Conservation (phyloP, 2,888 invertebrate species). For the Eupelmus urozonus region DNA sequence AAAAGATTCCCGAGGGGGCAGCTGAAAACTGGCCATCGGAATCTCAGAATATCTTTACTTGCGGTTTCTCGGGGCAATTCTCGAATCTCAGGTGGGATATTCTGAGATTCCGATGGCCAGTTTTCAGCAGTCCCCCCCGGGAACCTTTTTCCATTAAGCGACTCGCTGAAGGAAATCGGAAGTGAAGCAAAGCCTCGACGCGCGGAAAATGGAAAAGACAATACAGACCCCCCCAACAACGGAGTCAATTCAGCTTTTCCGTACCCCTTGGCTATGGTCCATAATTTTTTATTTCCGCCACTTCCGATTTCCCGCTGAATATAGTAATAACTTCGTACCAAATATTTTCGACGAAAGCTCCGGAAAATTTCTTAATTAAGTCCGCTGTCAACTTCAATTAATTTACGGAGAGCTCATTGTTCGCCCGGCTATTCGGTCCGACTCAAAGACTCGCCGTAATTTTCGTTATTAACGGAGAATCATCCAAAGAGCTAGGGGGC, state of each 20-base stretch:
- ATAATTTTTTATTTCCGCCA: constrained; percentile 16
- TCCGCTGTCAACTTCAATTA: background rate
- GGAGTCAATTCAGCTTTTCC: constrained; percentile 7
- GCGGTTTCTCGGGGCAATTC: background rate
- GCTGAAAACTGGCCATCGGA: constrained; percentile 29
- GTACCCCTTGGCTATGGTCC: background rate
- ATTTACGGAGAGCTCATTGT: background rate
- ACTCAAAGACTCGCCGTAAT: too few species aligned
- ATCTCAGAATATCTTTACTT: constrained; percentile 6
- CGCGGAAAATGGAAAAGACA: constrained; percentile 36
- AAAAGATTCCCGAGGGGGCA: background rate
- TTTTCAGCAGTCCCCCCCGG: constrained; percentile 49
- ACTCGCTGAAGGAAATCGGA: constrained; percentile 62
- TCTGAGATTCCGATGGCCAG: constrained; percentile 37
- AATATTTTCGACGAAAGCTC: background rate
- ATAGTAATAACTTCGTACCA: background rate
- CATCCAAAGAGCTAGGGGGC: too few species aligned
- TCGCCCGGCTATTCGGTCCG: too few species aligned
- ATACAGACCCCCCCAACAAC: constrained; percentile 1
- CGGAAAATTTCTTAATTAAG: background rate
- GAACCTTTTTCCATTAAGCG: constrained; percentile 64
- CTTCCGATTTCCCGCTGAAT: background rate
- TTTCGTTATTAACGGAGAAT: too few species aligned
- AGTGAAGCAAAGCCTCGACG: constrained; percentile 46
- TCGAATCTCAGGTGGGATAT: constrained; percentile 29